Evolutionary conservation across 2,888 invertebrate species (phyloP).

Genomic region (Hermaeophaga mercurialis): DNA sequence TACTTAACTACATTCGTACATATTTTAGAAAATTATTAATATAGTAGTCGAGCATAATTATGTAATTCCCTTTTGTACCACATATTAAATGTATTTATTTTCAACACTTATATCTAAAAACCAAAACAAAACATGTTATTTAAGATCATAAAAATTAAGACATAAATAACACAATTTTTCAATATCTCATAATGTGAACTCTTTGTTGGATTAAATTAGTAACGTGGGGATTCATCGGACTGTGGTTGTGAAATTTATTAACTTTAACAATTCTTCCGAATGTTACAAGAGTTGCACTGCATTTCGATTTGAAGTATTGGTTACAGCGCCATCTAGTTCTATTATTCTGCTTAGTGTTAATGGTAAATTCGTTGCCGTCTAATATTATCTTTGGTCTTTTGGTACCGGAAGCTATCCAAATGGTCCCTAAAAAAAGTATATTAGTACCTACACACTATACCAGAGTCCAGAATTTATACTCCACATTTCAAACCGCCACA

Average conservation of each 20-base stretch:
- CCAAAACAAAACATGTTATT: too few species aligned
- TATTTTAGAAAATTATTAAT: too few species aligned
- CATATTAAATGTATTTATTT: too few species aligned
- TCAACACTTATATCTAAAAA: too few species aligned
- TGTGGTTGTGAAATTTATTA: conserved; percentile 39
- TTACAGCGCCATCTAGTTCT: conserved; percentile 42
- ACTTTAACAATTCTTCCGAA: conserved; percentile 37
- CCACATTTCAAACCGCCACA: too few species aligned
- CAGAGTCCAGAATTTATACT: too few species aligned
- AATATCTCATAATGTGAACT: conserved; percentile 31
- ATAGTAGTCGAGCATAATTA: too few species aligned
- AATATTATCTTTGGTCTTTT: conserved; percentile 41
- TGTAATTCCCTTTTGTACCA: too few species aligned
- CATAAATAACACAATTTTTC: background rate
- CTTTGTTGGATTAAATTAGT: conserved; percentile 28
- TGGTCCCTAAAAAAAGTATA: conserved; percentile 32
- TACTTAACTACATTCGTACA: too few species aligned
- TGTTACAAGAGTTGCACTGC: conserved; percentile 36
- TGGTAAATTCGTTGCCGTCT: conserved; percentile 39
- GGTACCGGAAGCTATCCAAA: conserved; percentile 32
- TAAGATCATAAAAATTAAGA: background rate
- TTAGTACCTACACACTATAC: too few species aligned
- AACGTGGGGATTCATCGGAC: conserved; percentile 20
- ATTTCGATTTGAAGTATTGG: conserved; percentile 39
- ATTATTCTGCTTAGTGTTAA: conserved; percentile 30